Percentiles rank a stretch among this genome's conserved stretches.
phyloP scores from a whole-genome alignment of 2,113 vertebrate species.

The Cromileptes altivelis region DNA sequence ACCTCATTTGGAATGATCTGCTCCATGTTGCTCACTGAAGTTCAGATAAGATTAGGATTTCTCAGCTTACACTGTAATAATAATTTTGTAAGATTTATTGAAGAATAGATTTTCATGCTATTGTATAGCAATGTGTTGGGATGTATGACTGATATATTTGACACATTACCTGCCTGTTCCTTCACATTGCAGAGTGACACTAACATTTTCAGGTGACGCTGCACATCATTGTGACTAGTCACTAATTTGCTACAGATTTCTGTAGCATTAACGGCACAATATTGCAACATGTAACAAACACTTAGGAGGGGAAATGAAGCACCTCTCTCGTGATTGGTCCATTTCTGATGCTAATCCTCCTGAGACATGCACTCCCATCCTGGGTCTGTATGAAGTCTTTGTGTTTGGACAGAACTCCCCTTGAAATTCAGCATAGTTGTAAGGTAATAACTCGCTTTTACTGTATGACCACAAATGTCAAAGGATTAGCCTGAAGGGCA shows the following conservation, averaged over 20 bases:
- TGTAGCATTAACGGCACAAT: slow-evolving; percentile 2
- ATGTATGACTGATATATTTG: background rate
- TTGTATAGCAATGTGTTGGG: background rate
- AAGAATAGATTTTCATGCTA: background rate
- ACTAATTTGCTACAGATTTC: background rate
- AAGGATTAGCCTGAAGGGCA: slow-evolving; percentile 6
- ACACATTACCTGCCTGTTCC: background rate
- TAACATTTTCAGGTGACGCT: background rate
- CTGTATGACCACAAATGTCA: slow-evolving; percentile 24
- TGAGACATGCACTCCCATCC: slow-evolving; percentile 52
- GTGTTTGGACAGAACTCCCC: slow-evolving; percentile 44
- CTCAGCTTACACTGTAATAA: no score
- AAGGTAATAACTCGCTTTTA: slow-evolving; percentile 42
- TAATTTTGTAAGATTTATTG: background rate
- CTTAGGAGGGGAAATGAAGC: slow-evolving; percentile 18
- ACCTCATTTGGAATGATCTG: background rate
- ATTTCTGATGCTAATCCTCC: slow-evolving; percentile 48
- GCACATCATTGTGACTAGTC: background rate
- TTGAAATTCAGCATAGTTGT: slow-evolving; percentile 28
- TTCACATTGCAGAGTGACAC: no score
- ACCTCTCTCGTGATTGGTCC: slow-evolving; percentile 43
- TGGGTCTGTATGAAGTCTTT: slow-evolving; percentile 59
- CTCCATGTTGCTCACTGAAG: no score
- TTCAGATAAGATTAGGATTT: no score
- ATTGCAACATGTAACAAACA: slow-evolving; percentile 23